These are phyloP conservation scores for Dermatemys mawii DNA, from an alignment of 2,113 vertebrate species.

Conservation along the genomic window DNA sequence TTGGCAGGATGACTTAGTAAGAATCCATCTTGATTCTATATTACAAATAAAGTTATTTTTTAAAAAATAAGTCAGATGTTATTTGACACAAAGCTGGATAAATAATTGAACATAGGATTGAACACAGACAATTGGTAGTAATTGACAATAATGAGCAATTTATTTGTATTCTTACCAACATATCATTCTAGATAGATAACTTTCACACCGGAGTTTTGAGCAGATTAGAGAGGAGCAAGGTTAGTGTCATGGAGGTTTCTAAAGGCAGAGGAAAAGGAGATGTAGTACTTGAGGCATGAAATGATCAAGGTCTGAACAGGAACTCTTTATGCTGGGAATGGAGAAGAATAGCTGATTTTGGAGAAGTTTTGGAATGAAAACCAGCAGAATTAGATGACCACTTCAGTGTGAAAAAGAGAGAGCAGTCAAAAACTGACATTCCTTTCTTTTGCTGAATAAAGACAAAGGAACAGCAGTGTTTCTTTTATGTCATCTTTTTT, in stretches of 20 bases:
- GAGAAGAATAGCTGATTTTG: too few relatives aligned
- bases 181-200: neutral
- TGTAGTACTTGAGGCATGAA: neutral
- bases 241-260: neutral
- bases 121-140: neutral
- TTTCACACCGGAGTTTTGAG: neutral
- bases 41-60: neutral
- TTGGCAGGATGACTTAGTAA: slow-evolving; percentile 83
- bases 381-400: neutral
- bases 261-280: neutral
- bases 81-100: neutral
- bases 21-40: neutral
- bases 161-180: neutral
- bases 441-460: neutral
- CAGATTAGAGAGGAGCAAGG: neutral
- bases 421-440: neutral
- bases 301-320: neutral
- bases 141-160: rapidly evolving
- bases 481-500: neutral
- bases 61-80: neutral
- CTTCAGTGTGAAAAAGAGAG: neutral
- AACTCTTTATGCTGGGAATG: neutral
- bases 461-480: rapidly evolving
- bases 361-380: neutral
- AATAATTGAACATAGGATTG: neutral